These are phyloP conservation scores for Pseudotriccus pelzelni DNA, from an alignment of 2,797 vertebrate species.

Conservation along the genomic window DNA sequence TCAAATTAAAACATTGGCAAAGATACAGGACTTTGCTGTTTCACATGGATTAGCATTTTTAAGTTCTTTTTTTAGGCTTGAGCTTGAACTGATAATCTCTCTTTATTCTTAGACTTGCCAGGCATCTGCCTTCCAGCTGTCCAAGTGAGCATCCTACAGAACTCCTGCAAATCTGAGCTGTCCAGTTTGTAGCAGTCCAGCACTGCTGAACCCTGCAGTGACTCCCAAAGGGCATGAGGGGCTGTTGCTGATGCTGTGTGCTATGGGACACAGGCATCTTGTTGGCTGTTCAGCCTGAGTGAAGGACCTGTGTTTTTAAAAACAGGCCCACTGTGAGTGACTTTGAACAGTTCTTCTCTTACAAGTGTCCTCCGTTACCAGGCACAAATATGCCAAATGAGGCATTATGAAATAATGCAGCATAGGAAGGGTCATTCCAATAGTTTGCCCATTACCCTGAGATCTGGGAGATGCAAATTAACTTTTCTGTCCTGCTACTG, in stretches of 20 bases:
- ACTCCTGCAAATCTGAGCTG: background rate
- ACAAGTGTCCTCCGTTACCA: background rate
- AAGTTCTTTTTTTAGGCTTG: slow-evolving; percentile 2
- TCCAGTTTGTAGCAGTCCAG: background rate
- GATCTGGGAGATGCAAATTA: background rate
- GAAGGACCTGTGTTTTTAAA: background rate
- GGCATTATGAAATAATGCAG: rapidly evolving
- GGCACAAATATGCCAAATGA: background rate
- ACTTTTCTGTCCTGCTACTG: background rate
- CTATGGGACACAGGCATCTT: background rate
- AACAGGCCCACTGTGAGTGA: background rate
- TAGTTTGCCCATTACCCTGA: background rate
- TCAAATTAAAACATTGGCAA: slow-evolving; percentile 5
- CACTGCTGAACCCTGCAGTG: background rate
- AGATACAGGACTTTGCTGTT: background rate
- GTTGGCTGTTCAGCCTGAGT: background rate
- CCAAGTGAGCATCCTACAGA: background rate
- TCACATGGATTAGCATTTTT: slow-evolving; percentile 8
- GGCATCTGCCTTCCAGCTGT: slow-evolving; percentile 28
- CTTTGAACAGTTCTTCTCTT: background rate
- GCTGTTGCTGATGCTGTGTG: background rate
- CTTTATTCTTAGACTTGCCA: background rate
- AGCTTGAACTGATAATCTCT: slow-evolving; percentile 15
- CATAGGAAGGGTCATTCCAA: background rate
- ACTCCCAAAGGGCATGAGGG: rapidly evolving